Evolutionary conservation across 2,113 vertebrate species (phyloP).

Genomic region (Phodopus roborovskii): DNA sequence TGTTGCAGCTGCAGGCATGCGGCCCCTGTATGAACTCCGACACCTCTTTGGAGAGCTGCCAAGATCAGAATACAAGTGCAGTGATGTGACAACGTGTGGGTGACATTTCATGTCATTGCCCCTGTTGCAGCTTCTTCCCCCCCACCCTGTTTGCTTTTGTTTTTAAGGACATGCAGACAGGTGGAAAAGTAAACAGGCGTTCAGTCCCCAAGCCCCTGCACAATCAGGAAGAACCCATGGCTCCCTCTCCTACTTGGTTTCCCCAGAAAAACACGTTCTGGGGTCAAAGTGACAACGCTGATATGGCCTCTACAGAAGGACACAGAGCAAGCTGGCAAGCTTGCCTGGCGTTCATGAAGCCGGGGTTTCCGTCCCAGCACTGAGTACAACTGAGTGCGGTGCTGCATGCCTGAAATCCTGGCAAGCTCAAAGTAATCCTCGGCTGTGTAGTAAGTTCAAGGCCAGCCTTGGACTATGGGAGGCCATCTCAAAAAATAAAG

Average conservation of each 20-base stretch:
- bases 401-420: not conserved
- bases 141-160: not conserved
- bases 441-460: not conserved
- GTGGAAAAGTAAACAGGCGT: conserved; percentile 25
- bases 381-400: not conserved
- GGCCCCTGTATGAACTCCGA: accelerated
- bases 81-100: not conserved
- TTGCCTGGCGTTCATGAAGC: not conserved
- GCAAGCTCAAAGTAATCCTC: not conserved
- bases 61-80: not conserved
- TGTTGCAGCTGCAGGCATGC: accelerated
- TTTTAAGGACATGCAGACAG: conserved; percentile 12
- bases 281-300: not conserved
- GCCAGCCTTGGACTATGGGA: not conserved
- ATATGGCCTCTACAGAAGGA: accelerated
- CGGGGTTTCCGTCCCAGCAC: not conserved
- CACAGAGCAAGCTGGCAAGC: not conserved
- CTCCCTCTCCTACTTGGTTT: not conserved
- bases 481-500: too few species aligned
- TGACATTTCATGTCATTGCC: conserved; percentile 33
- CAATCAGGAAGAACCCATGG: not conserved
- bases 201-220: not conserved
- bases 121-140: not conserved
- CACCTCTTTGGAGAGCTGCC: conserved; percentile 5
- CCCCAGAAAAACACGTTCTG: not conserved